Evolutionary conservation across 1,140 invertebrate species (phyloP).

Genomic region (Agrypnia vestita): DNA sequence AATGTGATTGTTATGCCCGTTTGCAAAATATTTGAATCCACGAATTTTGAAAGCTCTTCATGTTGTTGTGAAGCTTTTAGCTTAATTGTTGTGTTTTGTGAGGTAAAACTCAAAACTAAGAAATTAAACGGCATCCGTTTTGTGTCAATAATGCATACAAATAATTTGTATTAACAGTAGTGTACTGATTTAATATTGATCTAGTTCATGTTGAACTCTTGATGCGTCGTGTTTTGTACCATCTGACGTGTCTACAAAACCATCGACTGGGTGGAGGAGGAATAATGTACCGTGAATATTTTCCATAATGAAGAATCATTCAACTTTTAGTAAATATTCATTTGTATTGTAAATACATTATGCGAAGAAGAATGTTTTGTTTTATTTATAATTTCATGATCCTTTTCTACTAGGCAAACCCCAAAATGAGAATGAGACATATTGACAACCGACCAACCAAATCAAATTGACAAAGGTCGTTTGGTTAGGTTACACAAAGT

Average conservation of each 20-base stretch:
- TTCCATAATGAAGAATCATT: constrained; percentile 26
- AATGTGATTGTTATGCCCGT: too few relatives aligned
- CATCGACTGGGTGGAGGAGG: background rate
- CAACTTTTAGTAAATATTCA: constrained; percentile 43
- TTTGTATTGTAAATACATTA: constrained; percentile 54
- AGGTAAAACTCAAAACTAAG: constrained; percentile 48
- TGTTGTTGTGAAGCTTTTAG: constrained; percentile 20
- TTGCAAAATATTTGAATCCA: background rate
- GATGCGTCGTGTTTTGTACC: background rate
- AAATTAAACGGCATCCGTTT: constrained; percentile 55
- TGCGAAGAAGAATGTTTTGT: constrained; percentile 25
- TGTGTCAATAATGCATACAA: constrained; percentile 26
- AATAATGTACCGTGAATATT: background rate
- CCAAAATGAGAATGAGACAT: too few relatives aligned
- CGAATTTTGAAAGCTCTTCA: constrained; percentile 20
- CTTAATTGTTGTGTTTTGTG: constrained; percentile 51
- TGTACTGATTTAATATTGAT: constrained; percentile 14
- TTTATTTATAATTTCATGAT: constrained; percentile 19
- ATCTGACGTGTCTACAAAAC: background rate
- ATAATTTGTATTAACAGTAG: constrained; percentile 33
- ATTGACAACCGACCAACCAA: too few relatives aligned
- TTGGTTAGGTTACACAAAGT: too few relatives aligned
- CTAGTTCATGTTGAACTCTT: constrained; percentile 52
- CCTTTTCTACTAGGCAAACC: too few relatives aligned
- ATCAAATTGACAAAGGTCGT: too few relatives aligned